Evolutionary conservation across 2,888 invertebrate genomes (phyloP).

Genomic region (Dichetophora obliterata): DNA sequence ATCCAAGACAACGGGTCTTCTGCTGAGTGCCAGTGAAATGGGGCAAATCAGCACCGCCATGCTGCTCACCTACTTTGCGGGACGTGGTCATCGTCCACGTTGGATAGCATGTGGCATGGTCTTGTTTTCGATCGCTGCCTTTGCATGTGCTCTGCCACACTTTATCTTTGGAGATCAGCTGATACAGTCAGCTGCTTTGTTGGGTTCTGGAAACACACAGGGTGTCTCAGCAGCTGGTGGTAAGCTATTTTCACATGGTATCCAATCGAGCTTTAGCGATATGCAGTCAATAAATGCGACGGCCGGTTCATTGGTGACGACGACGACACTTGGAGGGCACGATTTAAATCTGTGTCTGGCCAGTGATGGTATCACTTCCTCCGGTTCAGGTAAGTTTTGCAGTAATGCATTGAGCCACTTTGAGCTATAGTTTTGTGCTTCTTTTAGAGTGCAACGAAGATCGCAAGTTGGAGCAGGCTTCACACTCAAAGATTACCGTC

Average conservation of each 20-base stretch:
- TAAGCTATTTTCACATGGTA: not conserved
- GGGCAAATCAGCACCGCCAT: conserved; percentile 93
- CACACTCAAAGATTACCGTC: conserved; percentile 82
- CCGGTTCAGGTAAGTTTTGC: conserved; percentile 49
- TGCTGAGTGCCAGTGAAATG: conserved; percentile 92
- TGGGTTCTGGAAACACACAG: conserved; percentile 47
- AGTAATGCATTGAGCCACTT: not conserved
- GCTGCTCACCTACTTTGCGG: conserved; percentile 89
- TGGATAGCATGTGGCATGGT: conserved; percentile 96
- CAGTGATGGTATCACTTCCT: conserved; percentile 52
- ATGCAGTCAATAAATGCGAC: conserved; percentile 25
- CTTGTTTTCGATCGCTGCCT: conserved; percentile 86
- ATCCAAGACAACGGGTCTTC: conserved; percentile 89
- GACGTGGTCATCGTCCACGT: conserved; percentile 90
- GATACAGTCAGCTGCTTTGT: conserved; percentile 67
- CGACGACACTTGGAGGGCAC: not conserved
- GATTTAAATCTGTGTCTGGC: conserved; percentile 61
- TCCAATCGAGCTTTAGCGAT: not conserved
- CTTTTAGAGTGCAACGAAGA: conserved; percentile 73
- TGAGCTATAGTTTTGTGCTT: not conserved
- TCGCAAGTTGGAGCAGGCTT: conserved; percentile 76
- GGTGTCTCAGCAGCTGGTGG: not conserved
- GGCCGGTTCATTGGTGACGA: not conserved
- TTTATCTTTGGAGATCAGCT: conserved; percentile 85
- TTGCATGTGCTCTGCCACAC: conserved; percentile 90